Evolutionary conservation across 2,888 invertebrate species (phyloP).

Genomic region (Hybos culiciformis): DNA sequence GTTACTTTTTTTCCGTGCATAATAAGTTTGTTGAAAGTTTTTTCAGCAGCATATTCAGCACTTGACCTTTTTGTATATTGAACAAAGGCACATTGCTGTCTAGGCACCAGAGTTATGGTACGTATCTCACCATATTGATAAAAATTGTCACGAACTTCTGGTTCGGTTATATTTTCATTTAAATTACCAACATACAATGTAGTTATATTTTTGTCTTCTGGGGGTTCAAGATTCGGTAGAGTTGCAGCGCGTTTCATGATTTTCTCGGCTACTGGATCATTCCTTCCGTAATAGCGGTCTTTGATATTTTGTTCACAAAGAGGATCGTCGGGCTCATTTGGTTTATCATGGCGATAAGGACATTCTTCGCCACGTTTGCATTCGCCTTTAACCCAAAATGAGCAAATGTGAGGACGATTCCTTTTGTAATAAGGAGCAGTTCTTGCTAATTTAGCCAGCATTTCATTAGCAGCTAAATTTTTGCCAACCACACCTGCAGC

Average conservation of each 20-base stretch:
- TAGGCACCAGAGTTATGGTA: conserved; percentile 77
- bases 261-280: conserved; percentile 90
- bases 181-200: conserved; percentile 96
- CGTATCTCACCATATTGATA: conserved; percentile 98
- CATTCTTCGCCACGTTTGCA: conserved; percentile 89
- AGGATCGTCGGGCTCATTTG: conserved; percentile 89
- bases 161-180: conserved; percentile 75
- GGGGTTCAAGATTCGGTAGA: conserved; percentile 88
- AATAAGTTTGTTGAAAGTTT: conserved; percentile 85
- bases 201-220: conserved; percentile 91
- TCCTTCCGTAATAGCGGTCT: conserved; percentile 78
- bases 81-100: conserved; percentile 94
- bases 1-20: conserved; percentile 74
- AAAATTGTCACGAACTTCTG: conserved; percentile 88
- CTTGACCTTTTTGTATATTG: conserved; percentile 84
- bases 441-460: conserved; percentile 70
- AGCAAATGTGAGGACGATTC: conserved; percentile 84
- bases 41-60: conserved; percentile 88
- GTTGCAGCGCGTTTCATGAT: conserved; percentile 74
- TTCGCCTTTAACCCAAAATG: conserved; percentile 92
- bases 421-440: conserved; percentile 86
- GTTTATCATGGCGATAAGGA: conserved; percentile 86
- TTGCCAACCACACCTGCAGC: conserved; percentile 51
- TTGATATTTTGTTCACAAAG: conserved; percentile 85
- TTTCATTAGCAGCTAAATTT: conserved; percentile 58